These are phyloP conservation scores for Hycleus cichorii DNA, from an alignment of 1,140 invertebrate species.

Conservation along the genomic window DNA sequence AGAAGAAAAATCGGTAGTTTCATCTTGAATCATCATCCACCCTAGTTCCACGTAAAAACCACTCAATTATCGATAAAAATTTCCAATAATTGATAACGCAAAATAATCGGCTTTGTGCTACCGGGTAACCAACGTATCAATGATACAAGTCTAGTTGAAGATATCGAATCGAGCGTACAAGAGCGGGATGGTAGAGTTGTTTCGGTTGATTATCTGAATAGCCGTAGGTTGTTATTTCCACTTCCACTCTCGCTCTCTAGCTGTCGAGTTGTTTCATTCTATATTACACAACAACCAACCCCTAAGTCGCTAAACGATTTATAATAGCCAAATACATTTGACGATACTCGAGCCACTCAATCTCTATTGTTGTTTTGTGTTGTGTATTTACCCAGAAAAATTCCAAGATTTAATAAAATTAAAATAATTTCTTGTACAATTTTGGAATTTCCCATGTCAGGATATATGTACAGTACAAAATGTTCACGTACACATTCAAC, in stretches of 20 bases:
- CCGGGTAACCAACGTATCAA: no score
- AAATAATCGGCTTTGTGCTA: constrained; percentile 6
- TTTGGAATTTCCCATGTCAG: background rate
- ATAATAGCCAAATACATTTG: constrained; percentile 34
- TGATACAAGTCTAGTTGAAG: no score
- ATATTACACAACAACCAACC: constrained; percentile 29
- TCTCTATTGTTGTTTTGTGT: constrained; percentile 1
- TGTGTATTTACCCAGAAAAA: background rate
- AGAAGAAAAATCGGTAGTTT: constrained; percentile 1
- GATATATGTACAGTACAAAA: constrained; percentile 6
- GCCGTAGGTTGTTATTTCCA: constrained; percentile 17
- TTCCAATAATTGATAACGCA: background rate
- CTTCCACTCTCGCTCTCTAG: no score
- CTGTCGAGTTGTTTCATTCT: constrained; percentile 25
- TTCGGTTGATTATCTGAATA: constrained; percentile 27
- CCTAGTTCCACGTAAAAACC: background rate
- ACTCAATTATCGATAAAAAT: background rate
- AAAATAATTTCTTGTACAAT: background rate
- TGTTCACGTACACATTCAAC: constrained; percentile 24
- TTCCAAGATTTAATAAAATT: no score
- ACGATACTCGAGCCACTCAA: constrained; percentile 11
- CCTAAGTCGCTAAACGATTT: constrained; percentile 32
- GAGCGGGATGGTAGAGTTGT: constrained; percentile 5
- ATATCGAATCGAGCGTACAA: no score
- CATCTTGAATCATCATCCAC: background rate